Percentiles rank a stretch among this genome's conserved stretches.
Evolutionary conservation across 2,888 invertebrate genomes (phyloP).

Genomic region (Callosobruchus maculatus): DNA sequence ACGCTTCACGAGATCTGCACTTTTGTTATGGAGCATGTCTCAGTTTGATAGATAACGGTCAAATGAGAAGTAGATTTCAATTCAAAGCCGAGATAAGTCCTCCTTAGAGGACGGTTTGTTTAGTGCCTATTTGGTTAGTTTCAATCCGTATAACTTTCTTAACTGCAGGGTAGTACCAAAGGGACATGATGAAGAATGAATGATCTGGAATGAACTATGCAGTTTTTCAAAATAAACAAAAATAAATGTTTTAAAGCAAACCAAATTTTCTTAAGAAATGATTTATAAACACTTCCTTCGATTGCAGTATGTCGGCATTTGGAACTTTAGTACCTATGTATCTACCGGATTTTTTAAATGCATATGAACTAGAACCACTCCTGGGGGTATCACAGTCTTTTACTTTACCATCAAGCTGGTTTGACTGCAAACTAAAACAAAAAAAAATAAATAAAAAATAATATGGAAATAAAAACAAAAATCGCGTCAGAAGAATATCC

Average conservation of each 20-base stretch:
- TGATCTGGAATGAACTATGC: background rate
- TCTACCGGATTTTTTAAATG: conserved; percentile 15
- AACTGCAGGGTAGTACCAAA: no score
- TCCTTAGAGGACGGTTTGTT: no score
- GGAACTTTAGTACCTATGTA: conserved; percentile 11
- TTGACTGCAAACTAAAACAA: conserved; percentile 3
- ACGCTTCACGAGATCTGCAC: no score
- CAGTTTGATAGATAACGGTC: no score
- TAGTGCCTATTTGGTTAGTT: no score
- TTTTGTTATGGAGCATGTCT: no score
- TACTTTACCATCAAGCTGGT: background rate
- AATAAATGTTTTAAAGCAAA: background rate
- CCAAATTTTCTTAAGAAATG: conserved; percentile 12
- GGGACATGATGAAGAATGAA: no score
- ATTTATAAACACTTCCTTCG: conserved; percentile 7
- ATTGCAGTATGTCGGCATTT: background rate
- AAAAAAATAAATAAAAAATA: conserved; percentile 11
- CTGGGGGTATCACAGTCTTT: background rate
- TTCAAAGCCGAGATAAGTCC: no score
- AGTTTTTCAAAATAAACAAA: background rate
- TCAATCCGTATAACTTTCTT: no score
- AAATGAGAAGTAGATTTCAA: no score
- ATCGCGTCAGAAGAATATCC: conserved; percentile 12
- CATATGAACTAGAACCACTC: background rate
- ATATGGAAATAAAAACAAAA: conserved; percentile 13